phyloP scores from a whole-genome alignment of 2,797 vertebrate species.

The Poliocrania exsul region DNA sequence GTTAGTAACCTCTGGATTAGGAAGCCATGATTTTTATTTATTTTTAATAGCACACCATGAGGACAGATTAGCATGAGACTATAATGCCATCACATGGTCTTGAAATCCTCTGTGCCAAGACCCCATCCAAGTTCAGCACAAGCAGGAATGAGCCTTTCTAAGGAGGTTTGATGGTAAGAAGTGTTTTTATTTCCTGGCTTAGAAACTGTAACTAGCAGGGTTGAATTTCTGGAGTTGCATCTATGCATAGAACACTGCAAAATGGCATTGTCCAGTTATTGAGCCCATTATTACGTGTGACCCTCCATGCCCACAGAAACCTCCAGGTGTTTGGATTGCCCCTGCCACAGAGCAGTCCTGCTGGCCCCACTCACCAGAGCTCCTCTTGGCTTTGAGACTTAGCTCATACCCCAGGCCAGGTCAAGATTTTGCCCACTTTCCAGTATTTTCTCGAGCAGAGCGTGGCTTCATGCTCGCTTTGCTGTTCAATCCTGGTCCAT shows the following conservation, averaged over 20 bases:
- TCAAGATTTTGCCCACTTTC: neutral
- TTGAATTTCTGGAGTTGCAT: neutral
- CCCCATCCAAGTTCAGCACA: neutral
- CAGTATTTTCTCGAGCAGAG: neutral
- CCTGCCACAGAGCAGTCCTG: neutral
- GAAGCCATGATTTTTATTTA: constrained; percentile 21
- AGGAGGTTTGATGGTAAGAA: neutral
- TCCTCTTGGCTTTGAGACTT: neutral
- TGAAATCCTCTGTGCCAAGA: constrained; percentile 13
- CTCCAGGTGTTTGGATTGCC: neutral
- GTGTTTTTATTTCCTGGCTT: neutral
- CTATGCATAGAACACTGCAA: neutral
- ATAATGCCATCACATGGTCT: constrained; percentile 41
- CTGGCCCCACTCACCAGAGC: neutral
- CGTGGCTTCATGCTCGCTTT: neutral
- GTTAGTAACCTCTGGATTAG: constrained; percentile 29
- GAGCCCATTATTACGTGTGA: neutral
- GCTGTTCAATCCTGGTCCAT: neutral
- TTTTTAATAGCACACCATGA: constrained; percentile 18
- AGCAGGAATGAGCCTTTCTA: constrained; percentile 19
- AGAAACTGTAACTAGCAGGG: neutral
- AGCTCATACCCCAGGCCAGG: neutral
- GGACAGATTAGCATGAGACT: constrained; percentile 25
- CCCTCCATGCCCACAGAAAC: neutral
- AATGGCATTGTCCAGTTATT: neutral